These are phyloP conservation scores for Cryptophagus acutangulus DNA, from an alignment of 2,888 invertebrate species.

Conservation along the genomic window DNA sequence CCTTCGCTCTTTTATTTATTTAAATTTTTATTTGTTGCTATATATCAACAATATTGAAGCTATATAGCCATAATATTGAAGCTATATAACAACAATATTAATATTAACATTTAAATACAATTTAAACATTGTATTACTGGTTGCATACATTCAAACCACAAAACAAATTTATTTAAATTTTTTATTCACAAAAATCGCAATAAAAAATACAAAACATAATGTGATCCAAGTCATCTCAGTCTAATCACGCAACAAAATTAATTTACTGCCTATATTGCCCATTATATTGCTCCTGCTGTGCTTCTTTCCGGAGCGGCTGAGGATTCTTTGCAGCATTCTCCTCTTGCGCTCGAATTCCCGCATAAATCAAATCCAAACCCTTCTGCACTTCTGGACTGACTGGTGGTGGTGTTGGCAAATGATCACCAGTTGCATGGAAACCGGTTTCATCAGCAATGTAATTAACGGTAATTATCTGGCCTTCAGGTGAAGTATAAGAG, in stretches of 20 bases:
- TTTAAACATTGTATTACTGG: no score
- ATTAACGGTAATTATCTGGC: conserved; percentile 67
- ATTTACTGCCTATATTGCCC: conserved; percentile 58
- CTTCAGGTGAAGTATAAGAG: conserved; percentile 74
- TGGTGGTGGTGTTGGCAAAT: conserved; percentile 79
- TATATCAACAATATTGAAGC: no score
- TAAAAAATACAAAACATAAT: no score
- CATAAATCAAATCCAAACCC: conserved; percentile 80
- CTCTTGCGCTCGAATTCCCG: conserved; percentile 67
- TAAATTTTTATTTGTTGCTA: no score
- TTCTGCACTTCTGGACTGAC: conserved; percentile 81
- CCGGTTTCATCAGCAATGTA: conserved; percentile 80
- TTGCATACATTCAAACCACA: no score
- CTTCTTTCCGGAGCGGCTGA: conserved; percentile 48
- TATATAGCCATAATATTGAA: no score
- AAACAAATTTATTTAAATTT: no score
- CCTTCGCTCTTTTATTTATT: no score
- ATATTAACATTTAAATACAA: no score
- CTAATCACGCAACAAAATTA: conserved; percentile 16
- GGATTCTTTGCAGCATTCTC: conserved; percentile 55
- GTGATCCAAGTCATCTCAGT: no score
- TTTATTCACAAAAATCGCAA: no score
- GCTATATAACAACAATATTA: no score
- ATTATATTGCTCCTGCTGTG: conserved; percentile 54
- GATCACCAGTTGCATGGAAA: conserved; percentile 75